phyloP scores from a whole-genome alignment of 2,797 vertebrate genomes.

The Rhynchotus rufescens region DNA sequence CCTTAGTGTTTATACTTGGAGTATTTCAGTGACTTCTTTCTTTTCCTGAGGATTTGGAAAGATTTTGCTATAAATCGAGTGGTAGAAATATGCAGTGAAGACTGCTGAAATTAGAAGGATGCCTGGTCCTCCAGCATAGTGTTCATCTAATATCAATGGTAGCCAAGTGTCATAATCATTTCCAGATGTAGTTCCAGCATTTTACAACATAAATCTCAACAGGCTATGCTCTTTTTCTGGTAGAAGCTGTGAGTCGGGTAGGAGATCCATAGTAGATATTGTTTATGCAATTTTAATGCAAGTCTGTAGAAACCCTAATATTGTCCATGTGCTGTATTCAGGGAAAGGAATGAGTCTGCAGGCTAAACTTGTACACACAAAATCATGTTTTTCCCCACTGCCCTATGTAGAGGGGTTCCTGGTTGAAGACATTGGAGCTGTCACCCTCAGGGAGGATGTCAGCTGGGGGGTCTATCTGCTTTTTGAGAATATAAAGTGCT shows the following conservation, averaged over 20 bases:
- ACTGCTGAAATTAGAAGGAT: not conserved
- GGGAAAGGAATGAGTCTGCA: not conserved
- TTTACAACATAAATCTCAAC: not conserved
- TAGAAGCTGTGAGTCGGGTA: not conserved
- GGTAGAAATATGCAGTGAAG: not conserved
- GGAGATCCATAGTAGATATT: not conserved
- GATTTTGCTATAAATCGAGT: not conserved
- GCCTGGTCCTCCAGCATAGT: not conserved
- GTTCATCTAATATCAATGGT: not conserved
- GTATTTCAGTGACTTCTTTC: not conserved
- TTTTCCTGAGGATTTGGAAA: not conserved
- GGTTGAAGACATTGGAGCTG: rapidly evolving
- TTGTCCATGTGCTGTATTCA: not conserved
- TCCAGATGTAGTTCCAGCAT: not conserved
- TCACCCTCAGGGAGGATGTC: not conserved
- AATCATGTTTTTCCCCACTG: rapidly evolving
- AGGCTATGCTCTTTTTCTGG: not conserved
- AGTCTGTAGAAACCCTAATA: not conserved
- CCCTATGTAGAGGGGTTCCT: not conserved
- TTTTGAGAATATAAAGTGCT: not conserved
- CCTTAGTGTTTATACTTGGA: not conserved
- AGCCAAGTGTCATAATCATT: not conserved
- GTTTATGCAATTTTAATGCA: not conserved
- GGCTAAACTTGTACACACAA: not conserved
- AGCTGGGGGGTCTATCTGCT: not conserved